phyloP scores from a whole-genome alignment of 2,888 invertebrate genomes.

The Orgyia antiqua region DNA sequence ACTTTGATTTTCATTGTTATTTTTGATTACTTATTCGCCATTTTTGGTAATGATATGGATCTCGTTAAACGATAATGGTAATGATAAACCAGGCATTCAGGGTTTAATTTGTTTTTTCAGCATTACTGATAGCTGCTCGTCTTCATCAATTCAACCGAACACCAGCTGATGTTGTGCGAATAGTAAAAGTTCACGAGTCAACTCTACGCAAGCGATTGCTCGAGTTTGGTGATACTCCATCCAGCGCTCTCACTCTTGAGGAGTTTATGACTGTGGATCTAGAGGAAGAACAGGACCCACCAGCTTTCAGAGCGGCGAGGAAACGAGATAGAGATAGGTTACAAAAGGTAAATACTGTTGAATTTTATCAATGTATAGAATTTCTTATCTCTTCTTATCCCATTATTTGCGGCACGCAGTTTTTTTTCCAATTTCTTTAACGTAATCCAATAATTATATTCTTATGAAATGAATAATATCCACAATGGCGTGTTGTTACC shows the following conservation, averaged over 20 bases:
- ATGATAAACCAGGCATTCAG: too few species aligned
- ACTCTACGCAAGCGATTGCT: conserved; percentile 93
- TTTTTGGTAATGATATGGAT: too few species aligned
- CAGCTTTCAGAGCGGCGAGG: conserved; percentile 94
- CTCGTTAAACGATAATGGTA: too few species aligned
- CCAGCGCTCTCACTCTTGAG: conserved; percentile 94
- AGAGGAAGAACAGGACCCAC: conserved; percentile 97
- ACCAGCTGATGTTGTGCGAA: conserved; percentile 91
- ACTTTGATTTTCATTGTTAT: too few species aligned
- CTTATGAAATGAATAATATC: too few species aligned
- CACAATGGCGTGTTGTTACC: too few species aligned
- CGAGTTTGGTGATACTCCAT: conserved; percentile 98
- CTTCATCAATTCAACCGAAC: conserved; percentile 94
- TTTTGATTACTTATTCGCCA: too few species aligned
- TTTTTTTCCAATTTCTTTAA: too few species aligned
- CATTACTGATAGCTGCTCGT: conserved; percentile 94
- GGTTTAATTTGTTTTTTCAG: conserved; percentile 67
- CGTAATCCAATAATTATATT: too few species aligned
- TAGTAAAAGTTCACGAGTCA: conserved; percentile 96
- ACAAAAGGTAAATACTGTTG: conserved; percentile 79
- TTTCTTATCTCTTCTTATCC: too few species aligned
- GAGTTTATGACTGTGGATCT: conserved; percentile 98
- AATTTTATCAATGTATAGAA: too few species aligned
- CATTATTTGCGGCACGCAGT: too few species aligned
- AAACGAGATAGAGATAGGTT: conserved; percentile 91